Evolutionary conservation across 2,113 vertebrate species (phyloP).

Genomic region (Sturnus vulgaris): DNA sequence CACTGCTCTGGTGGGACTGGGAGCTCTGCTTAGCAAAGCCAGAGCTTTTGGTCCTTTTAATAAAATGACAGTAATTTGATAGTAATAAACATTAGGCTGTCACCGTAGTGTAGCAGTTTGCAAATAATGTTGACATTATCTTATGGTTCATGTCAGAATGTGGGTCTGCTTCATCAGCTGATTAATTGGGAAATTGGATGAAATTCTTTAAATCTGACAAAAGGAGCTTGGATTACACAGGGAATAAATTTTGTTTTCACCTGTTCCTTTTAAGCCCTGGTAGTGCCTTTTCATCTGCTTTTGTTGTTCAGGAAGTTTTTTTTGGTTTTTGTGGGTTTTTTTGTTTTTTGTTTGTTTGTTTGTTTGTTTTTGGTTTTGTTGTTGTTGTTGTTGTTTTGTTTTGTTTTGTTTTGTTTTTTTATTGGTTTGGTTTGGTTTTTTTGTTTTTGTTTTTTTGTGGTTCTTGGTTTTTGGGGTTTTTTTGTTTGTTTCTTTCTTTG

Average conservation of each 20-base stretch:
- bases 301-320: neutral
- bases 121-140: conserved; percentile 54
- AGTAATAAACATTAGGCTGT: conserved; percentile 53
- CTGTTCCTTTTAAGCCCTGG: neutral
- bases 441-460: too few species aligned
- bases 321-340: too few species aligned
- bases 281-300: neutral
- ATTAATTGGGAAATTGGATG: conserved; percentile 31
- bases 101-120: conserved; percentile 20
- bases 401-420: too few species aligned
- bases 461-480: too few species aligned
- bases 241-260: neutral
- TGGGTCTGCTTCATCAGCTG: neutral
- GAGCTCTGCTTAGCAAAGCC: conserved; percentile 12
- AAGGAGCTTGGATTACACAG: neutral
- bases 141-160: conserved; percentile 34
- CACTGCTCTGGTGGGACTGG: neutral
- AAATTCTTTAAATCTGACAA: conserved; percentile 32
- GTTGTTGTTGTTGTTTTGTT: too few species aligned
- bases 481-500: too few species aligned
- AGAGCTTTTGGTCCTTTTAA: conserved; percentile 35
- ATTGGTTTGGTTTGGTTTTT: too few species aligned
- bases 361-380: too few species aligned
- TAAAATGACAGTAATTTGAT: conserved; percentile 57
- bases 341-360: too few species aligned